phyloP scores from a whole-genome alignment of 2,113 vertebrate species.

The Dicentrarchus labrax region DNA sequence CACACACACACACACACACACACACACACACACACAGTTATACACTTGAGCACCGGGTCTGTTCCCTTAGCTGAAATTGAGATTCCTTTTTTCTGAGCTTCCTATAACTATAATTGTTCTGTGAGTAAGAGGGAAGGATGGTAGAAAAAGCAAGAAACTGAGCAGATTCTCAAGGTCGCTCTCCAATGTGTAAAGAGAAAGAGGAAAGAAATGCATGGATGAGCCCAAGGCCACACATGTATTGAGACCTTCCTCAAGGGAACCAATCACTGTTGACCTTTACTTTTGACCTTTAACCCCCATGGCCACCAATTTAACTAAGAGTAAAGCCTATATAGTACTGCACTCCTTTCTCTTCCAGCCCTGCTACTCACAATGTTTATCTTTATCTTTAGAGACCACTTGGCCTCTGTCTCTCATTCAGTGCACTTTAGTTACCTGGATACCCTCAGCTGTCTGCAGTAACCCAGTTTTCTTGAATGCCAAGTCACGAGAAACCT shows the following conservation, averaged over 20 bases:
- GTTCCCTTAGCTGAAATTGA: constrained; percentile 55
- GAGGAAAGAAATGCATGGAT: constrained; percentile 52
- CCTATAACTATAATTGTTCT: constrained; percentile 59
- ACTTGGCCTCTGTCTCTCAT: constrained; percentile 49
- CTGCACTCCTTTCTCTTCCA: constrained; percentile 11
- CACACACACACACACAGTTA: constrained; percentile 33
- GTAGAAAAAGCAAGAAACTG: constrained; percentile 48
- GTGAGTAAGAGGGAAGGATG: constrained; percentile 48
- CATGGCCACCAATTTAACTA: constrained; percentile 57
- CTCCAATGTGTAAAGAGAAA: constrained; percentile 36
- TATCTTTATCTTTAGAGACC: constrained; percentile 57
- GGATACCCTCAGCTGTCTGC: constrained; percentile 43
- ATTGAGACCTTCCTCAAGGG: constrained; percentile 71
- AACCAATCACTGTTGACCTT: constrained; percentile 76
- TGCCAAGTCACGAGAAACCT: constrained; percentile 30
- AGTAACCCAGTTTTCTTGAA: constrained; percentile 38
- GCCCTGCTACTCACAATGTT: constrained; percentile 37
- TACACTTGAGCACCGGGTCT: constrained; percentile 48
- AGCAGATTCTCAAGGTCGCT: constrained; percentile 72
- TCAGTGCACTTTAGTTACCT: constrained; percentile 38
- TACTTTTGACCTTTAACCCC: constrained; percentile 75
- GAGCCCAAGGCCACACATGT: constrained; percentile 67
- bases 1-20: constrained; percentile 32
- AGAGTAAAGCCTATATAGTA: constrained; percentile 48
- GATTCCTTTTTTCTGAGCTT: constrained; percentile 62